Conservation (phyloP, 2,113 vertebrate genomes). For the Charadrius vociferus region DNA sequence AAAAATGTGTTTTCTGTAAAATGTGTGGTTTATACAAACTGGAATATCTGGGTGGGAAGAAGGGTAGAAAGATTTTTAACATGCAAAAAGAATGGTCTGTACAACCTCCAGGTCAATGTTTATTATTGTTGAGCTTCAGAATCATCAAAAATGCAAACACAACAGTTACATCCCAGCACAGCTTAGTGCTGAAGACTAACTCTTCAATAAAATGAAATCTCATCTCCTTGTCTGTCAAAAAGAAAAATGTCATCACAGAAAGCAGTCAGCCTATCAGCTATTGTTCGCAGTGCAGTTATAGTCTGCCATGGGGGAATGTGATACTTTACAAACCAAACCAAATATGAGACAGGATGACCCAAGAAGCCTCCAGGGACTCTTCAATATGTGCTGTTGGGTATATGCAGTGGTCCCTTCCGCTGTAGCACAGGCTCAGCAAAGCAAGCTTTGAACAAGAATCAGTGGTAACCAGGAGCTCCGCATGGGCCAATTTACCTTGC, state of each 20-base stretch:
- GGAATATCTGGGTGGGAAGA: neutral
- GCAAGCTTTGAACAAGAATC: neutral
- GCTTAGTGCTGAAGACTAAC: conserved; percentile 2
- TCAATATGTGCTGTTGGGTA: neutral
- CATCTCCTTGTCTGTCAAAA: conserved; percentile 40
- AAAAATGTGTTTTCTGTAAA: neutral
- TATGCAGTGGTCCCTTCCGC: neutral
- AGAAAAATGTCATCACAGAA: conserved; percentile 28
- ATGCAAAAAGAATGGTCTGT: neutral
- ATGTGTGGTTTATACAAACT: neutral
- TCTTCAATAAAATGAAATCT: conserved; percentile 37
- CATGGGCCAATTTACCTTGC: neutral
- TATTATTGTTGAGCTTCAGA: conserved; percentile 20
- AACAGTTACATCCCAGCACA: neutral
- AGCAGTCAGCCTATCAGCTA: neutral
- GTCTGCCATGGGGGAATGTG: neutral
- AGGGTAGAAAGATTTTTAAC: neutral
- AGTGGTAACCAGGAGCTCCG: neutral
- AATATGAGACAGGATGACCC: neutral
- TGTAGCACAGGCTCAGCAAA: neutral
- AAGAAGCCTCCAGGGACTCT: neutral
- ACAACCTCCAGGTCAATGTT: neutral
- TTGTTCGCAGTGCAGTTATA: neutral
- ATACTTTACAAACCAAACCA: conserved; percentile 16
- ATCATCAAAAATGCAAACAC: conserved; percentile 29